These are phyloP conservation scores for Takifugu bimaculatus DNA, from an alignment of 2,113 vertebrate genomes.

Conservation along the genomic window DNA sequence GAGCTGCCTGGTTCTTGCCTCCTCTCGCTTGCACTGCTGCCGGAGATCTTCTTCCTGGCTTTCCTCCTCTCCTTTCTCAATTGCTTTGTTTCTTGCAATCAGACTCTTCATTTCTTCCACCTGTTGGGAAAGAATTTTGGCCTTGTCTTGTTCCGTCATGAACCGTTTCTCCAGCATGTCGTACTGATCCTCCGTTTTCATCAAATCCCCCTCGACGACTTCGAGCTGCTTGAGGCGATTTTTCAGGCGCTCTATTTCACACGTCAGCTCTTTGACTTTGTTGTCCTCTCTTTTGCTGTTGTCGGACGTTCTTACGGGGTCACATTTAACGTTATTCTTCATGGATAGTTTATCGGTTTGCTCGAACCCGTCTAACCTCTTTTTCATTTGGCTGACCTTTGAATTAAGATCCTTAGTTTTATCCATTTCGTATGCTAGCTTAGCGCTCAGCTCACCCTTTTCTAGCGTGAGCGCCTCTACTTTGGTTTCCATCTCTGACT, in stretches of 20 bases:
- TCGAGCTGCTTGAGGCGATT: slow-evolving; percentile 91
- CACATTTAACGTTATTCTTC: slow-evolving; percentile 75
- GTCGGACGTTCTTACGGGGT: slow-evolving; percentile 61
- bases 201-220: slow-evolving; percentile 91
- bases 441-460: slow-evolving; percentile 81
- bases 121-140: slow-evolving; percentile 89
- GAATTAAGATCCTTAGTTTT: slow-evolving; percentile 83
- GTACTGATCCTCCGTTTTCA: slow-evolving; percentile 96
- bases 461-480: slow-evolving; percentile 83
- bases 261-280: slow-evolving; percentile 85
- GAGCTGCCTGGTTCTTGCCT: slow-evolving; percentile 86
- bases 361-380: slow-evolving; percentile 83
- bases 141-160: slow-evolving; percentile 91
- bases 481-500: slow-evolving; percentile 95
- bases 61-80: slow-evolving; percentile 86
- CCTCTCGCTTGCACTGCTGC: slow-evolving; percentile 84
- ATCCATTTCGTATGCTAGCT: slow-evolving; percentile 81
- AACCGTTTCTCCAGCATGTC: slow-evolving; percentile 91
- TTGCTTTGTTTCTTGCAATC: slow-evolving; percentile 86
- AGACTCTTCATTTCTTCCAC: slow-evolving; percentile 91
- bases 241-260: slow-evolving; percentile 90
- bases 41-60: slow-evolving; percentile 85
- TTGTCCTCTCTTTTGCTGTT: slow-evolving; percentile 75
- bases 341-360: slow-evolving; percentile 80
- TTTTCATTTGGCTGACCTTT: slow-evolving; percentile 83